These are phyloP conservation scores for Amblyopsis rosae DNA, from an alignment of 2,113 vertebrate genomes.

Conservation along the genomic window DNA sequence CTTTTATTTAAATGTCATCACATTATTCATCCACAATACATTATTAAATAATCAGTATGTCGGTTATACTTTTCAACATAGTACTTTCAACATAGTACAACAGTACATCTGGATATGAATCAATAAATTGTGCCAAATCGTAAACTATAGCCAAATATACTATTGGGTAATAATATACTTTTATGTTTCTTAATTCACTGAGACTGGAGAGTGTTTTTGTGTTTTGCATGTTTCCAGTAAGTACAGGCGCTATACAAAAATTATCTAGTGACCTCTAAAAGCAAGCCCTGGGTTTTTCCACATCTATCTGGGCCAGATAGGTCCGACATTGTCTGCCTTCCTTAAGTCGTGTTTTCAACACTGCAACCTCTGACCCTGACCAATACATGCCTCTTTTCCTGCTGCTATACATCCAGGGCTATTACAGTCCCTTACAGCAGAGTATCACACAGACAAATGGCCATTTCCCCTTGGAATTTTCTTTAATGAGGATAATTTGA, in stretches of 20 bases:
- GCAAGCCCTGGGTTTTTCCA: constrained; percentile 43
- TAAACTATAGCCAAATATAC: neutral
- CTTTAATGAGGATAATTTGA: constrained; percentile 76
- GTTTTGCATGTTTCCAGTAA: neutral
- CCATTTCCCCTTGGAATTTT: constrained; percentile 64
- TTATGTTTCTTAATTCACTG: too few species aligned
- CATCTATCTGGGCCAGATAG: constrained; percentile 29
- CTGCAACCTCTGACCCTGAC: constrained; percentile 47
- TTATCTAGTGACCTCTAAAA: constrained; percentile 41
- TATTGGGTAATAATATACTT: too few species aligned
- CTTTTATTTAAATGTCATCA: constrained; percentile 31
- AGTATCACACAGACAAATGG: constrained; percentile 61
- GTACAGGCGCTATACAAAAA: neutral
- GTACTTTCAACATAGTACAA: too few species aligned
- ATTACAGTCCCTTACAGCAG: constrained; percentile 35
- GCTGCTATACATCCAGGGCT: constrained; percentile 42
- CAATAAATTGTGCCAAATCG: neutral
- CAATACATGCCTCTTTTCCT: constrained; percentile 63
- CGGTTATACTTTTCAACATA: too few species aligned
- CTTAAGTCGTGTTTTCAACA: constrained; percentile 13
- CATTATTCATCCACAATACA: too few species aligned
- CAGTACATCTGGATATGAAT: too few species aligned
- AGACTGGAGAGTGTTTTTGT: neutral
- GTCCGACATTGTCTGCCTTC: constrained; percentile 28
- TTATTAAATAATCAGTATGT: too few species aligned